These are phyloP conservation scores for Syritta pipiens DNA, from an alignment of 2,888 invertebrate genomes.

Conservation along the genomic window DNA sequence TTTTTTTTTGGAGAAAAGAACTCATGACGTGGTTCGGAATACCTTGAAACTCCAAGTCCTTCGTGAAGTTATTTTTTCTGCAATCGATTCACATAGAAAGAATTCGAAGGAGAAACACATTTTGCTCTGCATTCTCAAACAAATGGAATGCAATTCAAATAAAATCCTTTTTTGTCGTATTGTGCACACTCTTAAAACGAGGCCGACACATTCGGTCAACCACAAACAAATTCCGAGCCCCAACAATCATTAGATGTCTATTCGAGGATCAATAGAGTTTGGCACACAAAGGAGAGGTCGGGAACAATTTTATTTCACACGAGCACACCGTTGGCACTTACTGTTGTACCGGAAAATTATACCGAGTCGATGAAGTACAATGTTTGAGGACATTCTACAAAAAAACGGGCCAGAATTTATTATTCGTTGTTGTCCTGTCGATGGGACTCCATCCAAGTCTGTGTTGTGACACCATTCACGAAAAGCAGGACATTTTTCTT, in stretches of 20 bases:
- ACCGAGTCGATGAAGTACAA: slow-evolving; percentile 11
- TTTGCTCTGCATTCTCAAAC: not conserved
- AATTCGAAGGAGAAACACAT: not conserved
- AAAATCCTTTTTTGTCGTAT: not conserved
- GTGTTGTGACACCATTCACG: slow-evolving; percentile 8
- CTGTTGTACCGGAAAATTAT: slow-evolving; percentile 47
- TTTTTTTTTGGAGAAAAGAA: too few species aligned
- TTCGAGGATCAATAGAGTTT: slow-evolving; percentile 54
- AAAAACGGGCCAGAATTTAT: too few species aligned
- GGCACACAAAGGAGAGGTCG: not conserved
- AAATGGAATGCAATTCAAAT: not conserved
- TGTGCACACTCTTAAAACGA: slow-evolving; percentile 42
- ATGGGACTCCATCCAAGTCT: slow-evolving; percentile 5
- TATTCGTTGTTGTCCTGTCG: too few species aligned
- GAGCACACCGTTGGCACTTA: slow-evolving; percentile 18
- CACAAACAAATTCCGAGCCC: slow-evolving; percentile 41
- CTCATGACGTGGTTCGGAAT: too few species aligned
- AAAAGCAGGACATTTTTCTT: slow-evolving; percentile 13
- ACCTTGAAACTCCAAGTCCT: too few species aligned
- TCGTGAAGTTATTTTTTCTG: not conserved
- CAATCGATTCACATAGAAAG: not conserved
- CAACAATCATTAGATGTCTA: slow-evolving; percentile 54
- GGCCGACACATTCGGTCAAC: slow-evolving; percentile 46
- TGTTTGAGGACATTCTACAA: slow-evolving; percentile 24
- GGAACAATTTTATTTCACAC: slow-evolving; percentile 53